Percentiles rank a stretch among this genome's conserved stretches.
Evolutionary conservation across 2,113 vertebrate genomes (phyloP).

Genomic region (Cochlearius cochlearius): DNA sequence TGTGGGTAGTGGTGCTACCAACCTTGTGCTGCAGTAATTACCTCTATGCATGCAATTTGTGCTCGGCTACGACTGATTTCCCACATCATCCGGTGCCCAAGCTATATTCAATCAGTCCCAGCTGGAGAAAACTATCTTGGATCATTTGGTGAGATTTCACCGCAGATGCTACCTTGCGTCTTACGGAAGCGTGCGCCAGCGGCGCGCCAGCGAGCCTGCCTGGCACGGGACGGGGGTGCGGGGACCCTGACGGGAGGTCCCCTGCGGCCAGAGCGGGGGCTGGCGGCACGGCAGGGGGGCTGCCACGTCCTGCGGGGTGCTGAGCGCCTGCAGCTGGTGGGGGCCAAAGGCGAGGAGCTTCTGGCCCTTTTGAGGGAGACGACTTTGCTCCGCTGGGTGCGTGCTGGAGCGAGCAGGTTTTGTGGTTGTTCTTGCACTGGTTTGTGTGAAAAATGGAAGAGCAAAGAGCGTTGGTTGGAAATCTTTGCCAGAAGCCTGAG

Average conservation of each 20-base stretch:
- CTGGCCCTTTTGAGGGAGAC: not conserved
- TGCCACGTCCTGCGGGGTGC: not conserved
- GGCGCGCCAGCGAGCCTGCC: not conserved
- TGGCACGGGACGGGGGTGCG: not conserved
- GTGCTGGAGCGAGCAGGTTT: not conserved
- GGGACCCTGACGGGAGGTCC: not conserved
- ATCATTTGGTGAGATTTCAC: conserved; percentile 33
- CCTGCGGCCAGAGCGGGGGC: rapidly evolving
- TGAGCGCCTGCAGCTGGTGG: not conserved
- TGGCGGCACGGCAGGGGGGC: not conserved
- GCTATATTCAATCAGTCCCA: conserved; percentile 48
- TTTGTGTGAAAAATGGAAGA: not conserved
- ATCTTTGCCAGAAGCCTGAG: not conserved
- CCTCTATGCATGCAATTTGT: conserved; percentile 65
- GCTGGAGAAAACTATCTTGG: conserved; percentile 44
- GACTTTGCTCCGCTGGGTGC: not conserved
- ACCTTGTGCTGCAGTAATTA: conserved; percentile 67
- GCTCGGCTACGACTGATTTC: conserved; percentile 54
- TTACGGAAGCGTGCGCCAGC: not conserved
- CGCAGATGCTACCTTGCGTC: conserved; percentile 5
- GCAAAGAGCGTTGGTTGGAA: rapidly evolving
- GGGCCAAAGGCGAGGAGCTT: not conserved
- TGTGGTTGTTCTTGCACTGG: not conserved
- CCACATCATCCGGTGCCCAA: conserved; percentile 50
- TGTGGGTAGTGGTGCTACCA: conserved; percentile 64